Evolutionary conservation across 2,113 vertebrate genomes (phyloP).

Genomic region (Silurus glanis): DNA sequence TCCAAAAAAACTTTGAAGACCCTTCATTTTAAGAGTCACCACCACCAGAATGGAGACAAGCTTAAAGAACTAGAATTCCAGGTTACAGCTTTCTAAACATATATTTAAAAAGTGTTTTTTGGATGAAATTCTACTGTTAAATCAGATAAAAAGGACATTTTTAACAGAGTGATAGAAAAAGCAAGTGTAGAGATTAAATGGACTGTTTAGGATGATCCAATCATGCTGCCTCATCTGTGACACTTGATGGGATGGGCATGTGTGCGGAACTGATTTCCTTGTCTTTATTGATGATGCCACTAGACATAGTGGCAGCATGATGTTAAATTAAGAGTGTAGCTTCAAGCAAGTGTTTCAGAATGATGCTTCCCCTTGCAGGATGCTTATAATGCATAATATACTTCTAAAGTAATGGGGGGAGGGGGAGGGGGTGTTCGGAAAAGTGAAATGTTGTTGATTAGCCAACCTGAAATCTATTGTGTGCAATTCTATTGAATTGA

Average conservation of each 20-base stretch:
- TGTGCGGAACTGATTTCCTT: constrained; percentile 36
- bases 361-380: background rate
- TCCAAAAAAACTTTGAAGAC: background rate
- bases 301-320: constrained; percentile 15
- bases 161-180: background rate
- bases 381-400: background rate
- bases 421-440: background rate
- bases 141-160: constrained; percentile 3
- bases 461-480: background rate
- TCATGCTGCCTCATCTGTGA: constrained; percentile 17
- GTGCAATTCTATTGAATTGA: constrained; percentile 13
- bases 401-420: background rate
- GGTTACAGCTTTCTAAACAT: constrained; percentile 4
- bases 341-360: background rate
- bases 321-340: constrained; percentile 12
- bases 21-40: background rate
- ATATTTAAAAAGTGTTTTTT: background rate
- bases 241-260: constrained; percentile 26
- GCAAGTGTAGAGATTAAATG: background rate
- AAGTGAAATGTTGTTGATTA: constrained; percentile 2
- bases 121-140: background rate
- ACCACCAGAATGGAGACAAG: background rate
- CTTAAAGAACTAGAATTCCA: background rate
- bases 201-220: constrained; percentile 5
- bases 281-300: constrained; percentile 34